Evolutionary conservation across 2,797 vertebrate species (phyloP).

Genomic region (Chrysocyon brachyurus): DNA sequence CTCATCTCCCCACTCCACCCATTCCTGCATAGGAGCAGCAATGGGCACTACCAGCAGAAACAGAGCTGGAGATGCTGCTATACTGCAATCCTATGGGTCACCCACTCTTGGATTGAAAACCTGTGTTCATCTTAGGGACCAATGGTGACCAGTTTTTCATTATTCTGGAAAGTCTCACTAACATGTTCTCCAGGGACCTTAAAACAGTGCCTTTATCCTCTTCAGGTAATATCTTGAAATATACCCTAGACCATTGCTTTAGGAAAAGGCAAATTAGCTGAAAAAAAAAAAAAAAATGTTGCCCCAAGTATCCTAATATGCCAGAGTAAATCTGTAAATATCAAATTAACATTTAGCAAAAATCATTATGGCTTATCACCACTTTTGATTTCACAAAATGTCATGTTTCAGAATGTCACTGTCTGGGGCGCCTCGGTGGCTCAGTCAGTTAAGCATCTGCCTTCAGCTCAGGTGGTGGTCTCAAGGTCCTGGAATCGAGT

Average conservation of each 20-base stretch:
- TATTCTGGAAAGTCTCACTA: neutral
- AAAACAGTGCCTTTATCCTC: neutral
- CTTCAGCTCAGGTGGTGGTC: neutral
- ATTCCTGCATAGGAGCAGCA: neutral
- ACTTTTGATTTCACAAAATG: constrained; percentile 21
- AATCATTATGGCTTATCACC: neutral
- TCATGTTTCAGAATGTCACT: neutral
- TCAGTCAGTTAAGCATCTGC: neutral
- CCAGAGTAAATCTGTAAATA: constrained; percentile 28
- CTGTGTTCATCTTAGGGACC: neutral
- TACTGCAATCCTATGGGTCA: neutral
- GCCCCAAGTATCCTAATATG: neutral
- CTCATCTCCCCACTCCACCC: neutral
- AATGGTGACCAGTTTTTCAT: neutral
- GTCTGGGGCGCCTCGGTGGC: neutral
- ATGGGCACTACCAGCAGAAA: neutral
- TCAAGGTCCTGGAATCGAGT: neutral
- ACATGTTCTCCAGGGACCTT: neutral
- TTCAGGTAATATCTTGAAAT: neutral
- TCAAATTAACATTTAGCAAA: constrained; percentile 28
- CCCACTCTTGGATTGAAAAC: neutral
- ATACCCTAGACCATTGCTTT: constrained; percentile 11
- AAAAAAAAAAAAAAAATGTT: neutral
- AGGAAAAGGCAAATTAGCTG: constrained; percentile 14
- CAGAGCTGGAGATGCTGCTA: neutral